These are phyloP conservation scores for Tyrophagus putrescentiae DNA, from an alignment of 1,140 invertebrate genomes.

Conservation along the genomic window DNA sequence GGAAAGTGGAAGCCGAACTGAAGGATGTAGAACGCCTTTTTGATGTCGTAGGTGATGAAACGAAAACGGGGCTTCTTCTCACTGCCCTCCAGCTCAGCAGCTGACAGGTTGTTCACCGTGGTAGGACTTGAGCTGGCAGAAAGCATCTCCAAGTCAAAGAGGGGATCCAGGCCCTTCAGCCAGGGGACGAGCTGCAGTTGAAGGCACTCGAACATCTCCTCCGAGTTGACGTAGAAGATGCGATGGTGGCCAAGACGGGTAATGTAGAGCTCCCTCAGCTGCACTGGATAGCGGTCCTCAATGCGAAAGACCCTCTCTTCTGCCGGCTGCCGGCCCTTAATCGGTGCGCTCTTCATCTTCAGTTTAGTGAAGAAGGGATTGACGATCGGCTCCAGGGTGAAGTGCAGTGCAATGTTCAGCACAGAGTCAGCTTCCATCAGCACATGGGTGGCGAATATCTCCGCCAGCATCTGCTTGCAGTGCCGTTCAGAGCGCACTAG, in stretches of 20 bases:
- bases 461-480: background rate
- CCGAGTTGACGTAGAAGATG: background rate
- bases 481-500: background rate
- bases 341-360: background rate
- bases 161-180: background rate
- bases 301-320: background rate
- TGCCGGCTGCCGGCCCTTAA: background rate
- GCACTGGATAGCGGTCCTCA: background rate
- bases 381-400: background rate
- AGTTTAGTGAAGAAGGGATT: background rate
- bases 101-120: too few relatives aligned
- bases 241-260: background rate
- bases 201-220: background rate
- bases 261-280: background rate
- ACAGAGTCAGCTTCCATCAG: background rate
- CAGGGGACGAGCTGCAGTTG: background rate
- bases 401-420: background rate
- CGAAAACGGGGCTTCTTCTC: background rate
- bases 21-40: background rate
- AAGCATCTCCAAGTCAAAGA: too few relatives aligned
- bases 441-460: background rate
- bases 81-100: too few relatives aligned
- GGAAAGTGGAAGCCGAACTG: background rate
- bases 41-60: slow-evolving; percentile 17
- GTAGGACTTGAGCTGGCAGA: too few relatives aligned